Percentiles rank a stretch among this genome's conserved stretches.
These are phyloP conservation scores for Uria lomvia DNA, from an alignment of 2,113 vertebrate species.

Conservation along the genomic window DNA sequence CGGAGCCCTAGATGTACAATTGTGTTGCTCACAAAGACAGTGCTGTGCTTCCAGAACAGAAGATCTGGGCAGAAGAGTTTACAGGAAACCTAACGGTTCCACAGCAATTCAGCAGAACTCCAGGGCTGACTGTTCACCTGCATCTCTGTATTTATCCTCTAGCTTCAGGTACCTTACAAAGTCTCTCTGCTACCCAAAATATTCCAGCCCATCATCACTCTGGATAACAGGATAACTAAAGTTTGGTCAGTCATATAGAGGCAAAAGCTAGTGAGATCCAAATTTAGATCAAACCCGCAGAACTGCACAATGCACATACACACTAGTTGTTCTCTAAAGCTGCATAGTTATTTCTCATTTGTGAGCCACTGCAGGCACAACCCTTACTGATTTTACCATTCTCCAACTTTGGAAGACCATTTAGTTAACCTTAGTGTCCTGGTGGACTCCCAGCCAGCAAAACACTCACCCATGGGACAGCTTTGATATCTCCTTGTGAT, in stretches of 20 bases:
- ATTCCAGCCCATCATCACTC: neutral
- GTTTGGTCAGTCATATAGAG: neutral
- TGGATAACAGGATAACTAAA: neutral
- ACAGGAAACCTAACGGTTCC: neutral
- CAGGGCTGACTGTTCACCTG: fast-evolving
- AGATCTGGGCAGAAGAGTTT: neutral
- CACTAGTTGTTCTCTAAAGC: neutral
- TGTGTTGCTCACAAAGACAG: neutral
- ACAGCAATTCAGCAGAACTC: neutral
- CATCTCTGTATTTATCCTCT: neutral
- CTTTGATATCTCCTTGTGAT: neutral
- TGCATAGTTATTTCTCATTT: neutral
- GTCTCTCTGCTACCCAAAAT: neutral
- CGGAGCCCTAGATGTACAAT: neutral
- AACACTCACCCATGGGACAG: neutral
- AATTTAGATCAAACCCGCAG: neutral
- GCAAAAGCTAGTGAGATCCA: neutral
- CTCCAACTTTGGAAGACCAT: neutral
- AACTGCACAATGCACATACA: neutral
- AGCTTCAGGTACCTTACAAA: neutral
- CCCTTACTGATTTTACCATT: neutral
- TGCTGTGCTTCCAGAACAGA: neutral
- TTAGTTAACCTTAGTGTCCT: neutral
- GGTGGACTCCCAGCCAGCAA: neutral
- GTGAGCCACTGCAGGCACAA: neutral